Percentiles rank a stretch among this genome's conserved stretches.
phyloP scores from a whole-genome alignment of 2,113 vertebrate species.

The Furnarius figulus region DNA sequence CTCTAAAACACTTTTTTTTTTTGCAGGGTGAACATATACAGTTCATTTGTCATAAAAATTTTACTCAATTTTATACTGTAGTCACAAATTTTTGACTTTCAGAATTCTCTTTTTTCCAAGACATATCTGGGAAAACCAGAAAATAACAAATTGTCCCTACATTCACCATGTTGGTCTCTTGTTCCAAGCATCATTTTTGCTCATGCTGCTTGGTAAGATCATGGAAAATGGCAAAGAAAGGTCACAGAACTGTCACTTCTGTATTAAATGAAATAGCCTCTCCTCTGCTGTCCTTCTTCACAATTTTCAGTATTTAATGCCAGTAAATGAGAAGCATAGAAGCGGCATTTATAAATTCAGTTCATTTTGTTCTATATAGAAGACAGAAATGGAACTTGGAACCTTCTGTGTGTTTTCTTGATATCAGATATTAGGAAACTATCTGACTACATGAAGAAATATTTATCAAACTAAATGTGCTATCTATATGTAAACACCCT shows the following conservation, averaged over 20 bases:
- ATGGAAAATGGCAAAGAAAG: slow-evolving; percentile 64
- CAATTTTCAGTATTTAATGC: slow-evolving; percentile 64
- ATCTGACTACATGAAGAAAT: neutral
- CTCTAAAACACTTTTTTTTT: neutral
- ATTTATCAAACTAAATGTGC: slow-evolving; percentile 26
- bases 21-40: neutral
- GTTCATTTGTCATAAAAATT: neutral
- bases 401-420: neutral
- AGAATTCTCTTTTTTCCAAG: neutral
- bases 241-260: slow-evolving; percentile 53
- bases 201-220: slow-evolving; percentile 28
- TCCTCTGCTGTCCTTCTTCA: slow-evolving; percentile 20
- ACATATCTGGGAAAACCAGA: neutral
- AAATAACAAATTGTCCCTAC: slow-evolving; percentile 12
- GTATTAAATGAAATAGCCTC: slow-evolving; percentile 63
- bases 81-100: neutral
- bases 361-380: neutral
- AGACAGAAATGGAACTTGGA: slow-evolving; percentile 5
- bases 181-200: slow-evolving; percentile 48
- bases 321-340: neutral
- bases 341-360: slow-evolving; percentile 48
- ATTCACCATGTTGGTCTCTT: neutral
- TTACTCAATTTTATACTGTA: neutral
- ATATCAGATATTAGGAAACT: slow-evolving; percentile 25
- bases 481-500: slow-evolving; percentile 51